Conservation (phyloP, 2,113 vertebrate species). For the Nyctereutes procyonoides region DNA sequence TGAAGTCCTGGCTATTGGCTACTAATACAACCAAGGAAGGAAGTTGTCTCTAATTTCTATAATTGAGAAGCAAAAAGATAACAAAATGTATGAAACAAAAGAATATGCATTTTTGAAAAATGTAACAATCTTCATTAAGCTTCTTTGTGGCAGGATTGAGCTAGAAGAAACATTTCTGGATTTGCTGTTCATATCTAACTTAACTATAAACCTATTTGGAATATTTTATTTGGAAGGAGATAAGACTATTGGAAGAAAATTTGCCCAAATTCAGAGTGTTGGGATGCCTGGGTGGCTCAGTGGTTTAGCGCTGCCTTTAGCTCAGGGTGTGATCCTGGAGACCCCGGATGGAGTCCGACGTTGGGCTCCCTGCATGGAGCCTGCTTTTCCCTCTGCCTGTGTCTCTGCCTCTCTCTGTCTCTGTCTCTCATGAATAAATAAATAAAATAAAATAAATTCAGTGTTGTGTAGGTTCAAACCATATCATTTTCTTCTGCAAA, state of each 20-base stretch:
- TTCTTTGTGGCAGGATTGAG: not conserved
- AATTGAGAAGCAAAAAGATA: not conserved
- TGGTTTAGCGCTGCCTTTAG: too few species aligned
- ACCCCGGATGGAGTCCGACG: too few species aligned
- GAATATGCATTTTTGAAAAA: not conserved
- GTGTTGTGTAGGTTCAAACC: not conserved
- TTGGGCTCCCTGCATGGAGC: too few species aligned
- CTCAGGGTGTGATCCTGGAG: too few species aligned
- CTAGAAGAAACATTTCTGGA: not conserved
- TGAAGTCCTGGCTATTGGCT: not conserved
- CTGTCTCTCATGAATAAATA: too few species aligned
- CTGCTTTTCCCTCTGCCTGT: too few species aligned
- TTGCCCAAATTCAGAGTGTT: not conserved
- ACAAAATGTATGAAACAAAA: not conserved
- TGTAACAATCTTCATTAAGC: not conserved
- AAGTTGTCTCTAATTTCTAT: not conserved
- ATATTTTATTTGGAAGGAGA: not conserved
- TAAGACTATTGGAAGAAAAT: not conserved
- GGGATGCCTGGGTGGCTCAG: too few species aligned
- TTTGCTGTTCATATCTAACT: not conserved
- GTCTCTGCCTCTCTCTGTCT: too few species aligned
- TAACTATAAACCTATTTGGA: not conserved
- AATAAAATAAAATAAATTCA: not conserved
- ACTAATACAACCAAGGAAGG: not conserved
- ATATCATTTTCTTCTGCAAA: not conserved